Base-by-base conservation (phyloP, 2,888 invertebrate genomes). In the Drosophila borborema region DNA sequence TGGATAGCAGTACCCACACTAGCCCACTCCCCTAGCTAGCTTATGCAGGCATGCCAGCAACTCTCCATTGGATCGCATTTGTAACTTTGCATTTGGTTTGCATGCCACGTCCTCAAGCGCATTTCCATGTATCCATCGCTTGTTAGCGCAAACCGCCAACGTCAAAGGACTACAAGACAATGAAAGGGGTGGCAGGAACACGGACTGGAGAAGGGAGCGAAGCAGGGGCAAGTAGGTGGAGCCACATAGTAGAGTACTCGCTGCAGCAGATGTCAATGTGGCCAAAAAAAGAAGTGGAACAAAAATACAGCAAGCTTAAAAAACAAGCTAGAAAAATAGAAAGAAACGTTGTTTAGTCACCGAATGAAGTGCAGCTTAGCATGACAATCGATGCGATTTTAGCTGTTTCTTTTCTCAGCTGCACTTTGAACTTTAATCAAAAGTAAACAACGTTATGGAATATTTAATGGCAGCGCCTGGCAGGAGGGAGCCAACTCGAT, bases 41-140 rank as follows among this genome's bases (percentile, higher is more conserved):
- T 18, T 28, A 28, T 36, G 34, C 62, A n/a, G 38, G n/a, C 54
- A 31, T 10, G 36, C 54, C 38, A 9, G n/a, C 34, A 7, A 28
- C 38, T 69, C 40, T 56, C n/a, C 45, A 43, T 56, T 70, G 58
- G 65, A 72, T 74, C 58, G 68, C 62, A 69, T 67, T 72, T 61
- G 53, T 61, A 79, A 78, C 74, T 82, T 89, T 89, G 87, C 77
- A 87, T 89, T 87, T 89, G 74, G 90, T 72, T 90, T 87, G 82
- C 90, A 87, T 89, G 78, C 82, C 83, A 83, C 83, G 89, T 89
- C 65, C 89, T 89, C 75, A 64, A 83, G 83, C 83, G 79, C 77
- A 81, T 76, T 90, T 86, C 77, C 90, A 90, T 85, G 76, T 85
- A 77, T 72, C 83, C 83, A 72, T 58, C 77, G 89, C 82, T 89